Percentiles rank a stretch among this genome's conserved stretches.
Conservation (phyloP, 2,888 invertebrate genomes). For the Microdon myrmicae region DNA sequence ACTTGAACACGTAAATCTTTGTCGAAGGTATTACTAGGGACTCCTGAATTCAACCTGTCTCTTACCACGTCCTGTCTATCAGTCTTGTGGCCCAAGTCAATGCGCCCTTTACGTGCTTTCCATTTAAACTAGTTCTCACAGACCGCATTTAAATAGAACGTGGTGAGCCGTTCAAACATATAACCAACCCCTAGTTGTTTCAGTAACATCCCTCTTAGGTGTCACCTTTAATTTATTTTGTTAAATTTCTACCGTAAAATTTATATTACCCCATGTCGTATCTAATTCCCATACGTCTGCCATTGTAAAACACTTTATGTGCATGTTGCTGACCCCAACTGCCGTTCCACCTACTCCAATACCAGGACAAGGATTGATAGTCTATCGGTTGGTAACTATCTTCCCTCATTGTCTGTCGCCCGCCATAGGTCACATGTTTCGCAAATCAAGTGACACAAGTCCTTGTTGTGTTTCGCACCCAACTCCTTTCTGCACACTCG, state of each 20-base stretch:
- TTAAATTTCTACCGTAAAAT: constrained; percentile 41
- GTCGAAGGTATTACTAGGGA: too few relatives aligned
- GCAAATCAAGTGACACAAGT: constrained; percentile 52
- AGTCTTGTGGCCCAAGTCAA: too few relatives aligned
- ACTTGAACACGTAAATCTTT: too few relatives aligned
- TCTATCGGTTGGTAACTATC: neutral
- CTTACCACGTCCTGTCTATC: too few relatives aligned
- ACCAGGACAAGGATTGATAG: too few relatives aligned
- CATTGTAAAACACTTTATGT: constrained; percentile 50
- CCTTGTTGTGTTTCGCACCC: constrained; percentile 17
- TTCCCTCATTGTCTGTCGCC: constrained; percentile 1
- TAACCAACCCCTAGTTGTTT: too few relatives aligned
- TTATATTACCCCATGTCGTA: constrained; percentile 31
- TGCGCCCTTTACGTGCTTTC: too few relatives aligned
- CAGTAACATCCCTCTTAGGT: neutral
- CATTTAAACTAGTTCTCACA: too few relatives aligned
- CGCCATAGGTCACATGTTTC: constrained; percentile 48
- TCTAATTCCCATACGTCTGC: constrained; percentile 49
- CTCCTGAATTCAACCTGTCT: too few relatives aligned
- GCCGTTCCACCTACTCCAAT: neutral
- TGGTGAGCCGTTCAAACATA: too few relatives aligned
- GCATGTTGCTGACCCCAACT: constrained; percentile 39
- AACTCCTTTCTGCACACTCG: too few relatives aligned
- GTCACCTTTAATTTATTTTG: constrained; percentile 44
- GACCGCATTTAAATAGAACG: too few relatives aligned